These are phyloP conservation scores for Bos taurus DNA, from an alignment of 2,113 vertebrate genomes.

Conservation along the genomic window ARS-UCD2.0 NC_037357.1:25486001-25486500, in stretches of 20 bases:
- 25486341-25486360: not conserved
- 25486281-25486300: not conserved
- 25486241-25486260: not conserved
- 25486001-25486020: not conserved
- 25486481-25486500: not conserved
- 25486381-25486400: not conserved
- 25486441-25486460: not conserved
- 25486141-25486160: not conserved
- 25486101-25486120: not conserved
- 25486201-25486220: not conserved
- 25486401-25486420: not conserved
- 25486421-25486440: not conserved
- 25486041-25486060: not conserved
- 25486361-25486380: not conserved
- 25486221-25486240: not conserved
- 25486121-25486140: not conserved
- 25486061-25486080: not conserved
- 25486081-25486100: not conserved
- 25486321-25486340: not conserved
- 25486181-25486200: not conserved
- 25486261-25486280: not conserved
- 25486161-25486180: not conserved
- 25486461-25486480: not conserved
- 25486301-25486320: not conserved
- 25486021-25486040: not conserved